These are phyloP conservation scores for Drosophila yooni DNA, from an alignment of 2,888 invertebrate genomes.

Conservation along the genomic window DNA sequence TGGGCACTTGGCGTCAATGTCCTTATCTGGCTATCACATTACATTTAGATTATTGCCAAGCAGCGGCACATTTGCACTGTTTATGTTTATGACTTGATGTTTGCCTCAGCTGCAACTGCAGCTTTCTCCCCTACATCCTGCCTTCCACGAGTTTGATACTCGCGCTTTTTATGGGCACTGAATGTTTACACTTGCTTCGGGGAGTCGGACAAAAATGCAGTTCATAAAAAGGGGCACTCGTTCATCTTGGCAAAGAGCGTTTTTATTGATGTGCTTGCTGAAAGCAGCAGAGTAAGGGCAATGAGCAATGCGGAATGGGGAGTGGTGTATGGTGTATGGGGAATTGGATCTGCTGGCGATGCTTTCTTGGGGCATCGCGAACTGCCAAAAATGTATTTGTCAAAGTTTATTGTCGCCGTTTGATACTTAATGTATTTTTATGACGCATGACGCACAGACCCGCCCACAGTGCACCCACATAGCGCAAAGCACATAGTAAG, in stretches of 20 bases:
- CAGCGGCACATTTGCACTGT: constrained; percentile 41
- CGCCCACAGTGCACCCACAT: constrained; percentile 27
- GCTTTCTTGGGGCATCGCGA: constrained; percentile 19
- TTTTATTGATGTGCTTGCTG: constrained; percentile 37
- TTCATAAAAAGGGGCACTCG: constrained; percentile 47
- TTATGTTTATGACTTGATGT: constrained; percentile 50
- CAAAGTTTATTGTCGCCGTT: constrained; percentile 73
- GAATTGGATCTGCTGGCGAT: neutral
- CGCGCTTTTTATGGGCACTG: constrained; percentile 35
- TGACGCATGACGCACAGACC: constrained; percentile 66
- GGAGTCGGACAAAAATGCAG: constrained; percentile 34
- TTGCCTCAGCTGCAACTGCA: constrained; percentile 27
- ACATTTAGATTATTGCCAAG: constrained; percentile 61
- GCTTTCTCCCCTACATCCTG: neutral
- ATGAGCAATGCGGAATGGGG: neutral
- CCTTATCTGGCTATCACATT: constrained; percentile 61
- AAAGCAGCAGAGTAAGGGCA: neutral
- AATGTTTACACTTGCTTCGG: constrained; percentile 60
- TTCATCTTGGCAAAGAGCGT: constrained; percentile 11
- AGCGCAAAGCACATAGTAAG: constrained; percentile 34
- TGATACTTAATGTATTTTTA: constrained; percentile 74
- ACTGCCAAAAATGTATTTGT: constrained; percentile 60
- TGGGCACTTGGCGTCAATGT: constrained; percentile 31
- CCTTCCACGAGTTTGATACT: neutral
- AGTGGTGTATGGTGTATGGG: neutral